phyloP scores from a whole-genome alignment of 2,888 invertebrate genomes.

The Dynastes tityus region DNA sequence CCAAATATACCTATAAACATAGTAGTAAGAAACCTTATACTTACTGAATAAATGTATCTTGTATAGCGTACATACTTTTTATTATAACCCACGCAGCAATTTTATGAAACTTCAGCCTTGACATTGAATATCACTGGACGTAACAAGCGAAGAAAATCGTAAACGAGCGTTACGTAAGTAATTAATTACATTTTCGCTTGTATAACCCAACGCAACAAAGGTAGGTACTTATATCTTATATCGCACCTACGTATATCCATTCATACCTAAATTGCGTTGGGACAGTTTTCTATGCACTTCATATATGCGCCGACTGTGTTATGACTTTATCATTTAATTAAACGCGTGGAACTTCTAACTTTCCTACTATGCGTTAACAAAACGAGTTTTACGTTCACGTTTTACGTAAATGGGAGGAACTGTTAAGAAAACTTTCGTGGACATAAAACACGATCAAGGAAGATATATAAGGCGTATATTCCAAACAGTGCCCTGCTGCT shows the following conservation, averaged over 20 bases:
- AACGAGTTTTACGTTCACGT: neutral
- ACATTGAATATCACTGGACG: conserved; percentile 37
- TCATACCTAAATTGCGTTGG: conserved; percentile 20
- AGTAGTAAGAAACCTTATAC: neutral
- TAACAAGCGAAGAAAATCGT: conserved; percentile 33
- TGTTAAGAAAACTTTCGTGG: neutral
- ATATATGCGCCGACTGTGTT: neutral
- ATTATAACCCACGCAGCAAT: conserved; percentile 9
- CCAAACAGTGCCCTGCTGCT: neutral
- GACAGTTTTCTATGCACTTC: conserved; percentile 29
- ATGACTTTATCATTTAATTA: conserved; percentile 24
- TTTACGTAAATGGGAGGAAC: neutral
- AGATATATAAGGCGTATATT: neutral
- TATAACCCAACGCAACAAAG: conserved; percentile 26
- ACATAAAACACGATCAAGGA: neutral
- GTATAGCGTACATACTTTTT: neutral
- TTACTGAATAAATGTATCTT: neutral
- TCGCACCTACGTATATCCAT: conserved; percentile 13
- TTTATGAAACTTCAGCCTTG: conserved; percentile 43
- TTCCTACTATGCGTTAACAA: neutral
- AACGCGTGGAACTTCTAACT: neutral
- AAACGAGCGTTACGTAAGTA: conserved; percentile 29
- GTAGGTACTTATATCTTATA: conserved; percentile 28
- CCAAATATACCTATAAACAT: neutral
- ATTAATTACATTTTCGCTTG: conserved; percentile 41